phyloP scores from a whole-genome alignment of 2,797 vertebrate genomes.

The Macropus fuliginosus region DNA sequence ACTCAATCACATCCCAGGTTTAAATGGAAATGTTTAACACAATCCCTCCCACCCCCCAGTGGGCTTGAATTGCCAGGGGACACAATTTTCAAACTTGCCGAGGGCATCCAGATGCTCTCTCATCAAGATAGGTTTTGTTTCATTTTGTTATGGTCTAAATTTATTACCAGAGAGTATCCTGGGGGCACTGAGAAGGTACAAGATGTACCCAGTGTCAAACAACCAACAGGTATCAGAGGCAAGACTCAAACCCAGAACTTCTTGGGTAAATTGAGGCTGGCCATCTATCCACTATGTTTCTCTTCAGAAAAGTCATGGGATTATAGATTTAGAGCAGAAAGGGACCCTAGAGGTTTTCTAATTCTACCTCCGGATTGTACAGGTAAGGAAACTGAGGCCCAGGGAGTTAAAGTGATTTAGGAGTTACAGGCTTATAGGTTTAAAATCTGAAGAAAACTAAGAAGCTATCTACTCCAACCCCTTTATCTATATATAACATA shows the following conservation, averaged over 20 bases:
- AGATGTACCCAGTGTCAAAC: neutral
- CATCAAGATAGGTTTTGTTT: neutral
- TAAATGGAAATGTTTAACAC: neutral
- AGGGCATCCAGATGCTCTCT: neutral
- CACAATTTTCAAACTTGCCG: neutral
- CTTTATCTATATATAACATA: too few relatives aligned
- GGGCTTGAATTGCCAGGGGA: neutral
- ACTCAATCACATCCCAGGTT: neutral
- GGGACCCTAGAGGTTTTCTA: neutral
- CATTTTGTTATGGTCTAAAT: neutral
- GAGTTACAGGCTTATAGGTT: neutral
- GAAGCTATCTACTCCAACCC: neutral
- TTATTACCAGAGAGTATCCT: neutral
- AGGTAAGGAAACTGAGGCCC: neutral
- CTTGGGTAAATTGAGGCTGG: neutral
- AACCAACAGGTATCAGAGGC: neutral
- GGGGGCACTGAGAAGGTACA: neutral
- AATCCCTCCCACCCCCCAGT: neutral
- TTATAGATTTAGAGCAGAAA: neutral
- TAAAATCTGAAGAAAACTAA: neutral
- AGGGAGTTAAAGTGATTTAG: neutral
- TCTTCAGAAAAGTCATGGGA: neutral
- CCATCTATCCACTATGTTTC: neutral
- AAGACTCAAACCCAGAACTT: neutral
- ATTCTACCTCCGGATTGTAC: neutral